phyloP scores from a whole-genome alignment of 30 jellyfish, hydroid and myxozoan genomes.

The Sanderia malayensis region DNA sequence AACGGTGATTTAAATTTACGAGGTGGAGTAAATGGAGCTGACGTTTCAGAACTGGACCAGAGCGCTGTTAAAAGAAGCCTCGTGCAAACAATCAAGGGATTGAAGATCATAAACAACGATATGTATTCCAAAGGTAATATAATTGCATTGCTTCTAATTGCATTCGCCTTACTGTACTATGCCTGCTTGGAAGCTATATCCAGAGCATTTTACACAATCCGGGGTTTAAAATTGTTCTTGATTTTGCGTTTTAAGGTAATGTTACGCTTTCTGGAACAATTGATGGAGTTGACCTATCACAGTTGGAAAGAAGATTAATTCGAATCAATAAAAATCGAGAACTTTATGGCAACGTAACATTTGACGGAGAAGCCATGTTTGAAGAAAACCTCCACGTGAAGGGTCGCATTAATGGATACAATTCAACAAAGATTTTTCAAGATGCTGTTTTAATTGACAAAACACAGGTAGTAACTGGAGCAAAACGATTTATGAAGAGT shows the following conservation, averaged over 20 bases:
- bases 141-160: no score
- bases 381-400: slow-evolving; percentile 7
- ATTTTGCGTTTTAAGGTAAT: no score
- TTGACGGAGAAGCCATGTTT: slow-evolving; percentile 4
- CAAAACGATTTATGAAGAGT: slow-evolving; percentile 6
- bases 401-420: slow-evolving; percentile 45
- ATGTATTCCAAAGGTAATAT: slow-evolving; percentile 29
- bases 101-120: slow-evolving; percentile 8
- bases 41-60: slow-evolving; percentile 27
- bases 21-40: slow-evolving; percentile 25
- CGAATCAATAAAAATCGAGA: background rate
- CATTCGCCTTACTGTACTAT: no score
- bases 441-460: slow-evolving; percentile 46
- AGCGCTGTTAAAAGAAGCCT: slow-evolving; percentile 37
- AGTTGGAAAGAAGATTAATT: slow-evolving; percentile 24
- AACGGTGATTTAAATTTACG: slow-evolving; percentile 25
- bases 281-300: slow-evolving; percentile 62
- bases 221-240: no score
- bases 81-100: slow-evolving; percentile 52
- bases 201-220: no score
- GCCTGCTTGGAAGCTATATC: no score
- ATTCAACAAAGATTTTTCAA: slow-evolving; percentile 3
- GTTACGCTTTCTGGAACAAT: slow-evolving; percentile 31
- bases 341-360: slow-evolving; percentile 26
- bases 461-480: slow-evolving; percentile 36